These are phyloP conservation scores for Cantharis rustica DNA, from an alignment of 2,888 invertebrate species.

Conservation along the genomic window DNA sequence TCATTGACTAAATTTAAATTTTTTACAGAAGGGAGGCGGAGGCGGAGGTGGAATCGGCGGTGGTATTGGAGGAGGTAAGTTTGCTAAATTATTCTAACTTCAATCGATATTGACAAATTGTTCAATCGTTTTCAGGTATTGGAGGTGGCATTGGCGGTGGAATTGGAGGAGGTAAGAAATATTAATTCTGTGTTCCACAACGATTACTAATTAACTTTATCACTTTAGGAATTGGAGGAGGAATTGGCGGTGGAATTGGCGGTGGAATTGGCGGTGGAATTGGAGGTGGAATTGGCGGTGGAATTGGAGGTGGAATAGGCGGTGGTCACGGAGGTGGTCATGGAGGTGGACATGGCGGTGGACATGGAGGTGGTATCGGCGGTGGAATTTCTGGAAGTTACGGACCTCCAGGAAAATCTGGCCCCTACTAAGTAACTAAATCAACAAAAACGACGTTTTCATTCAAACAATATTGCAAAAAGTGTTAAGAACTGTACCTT, in stretches of 20 bases:
- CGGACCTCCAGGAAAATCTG: slow-evolving; percentile 57
- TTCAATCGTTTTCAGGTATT: background rate
- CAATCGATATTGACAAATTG: background rate
- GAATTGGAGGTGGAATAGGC: slow-evolving; percentile 26
- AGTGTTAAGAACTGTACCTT: background rate
- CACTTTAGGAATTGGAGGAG: slow-evolving; percentile 24
- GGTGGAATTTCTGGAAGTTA: slow-evolving; percentile 51
- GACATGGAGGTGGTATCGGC: slow-evolving; percentile 44
- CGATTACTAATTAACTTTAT: slow-evolving; percentile 25
- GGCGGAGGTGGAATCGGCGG: slow-evolving; percentile 31
- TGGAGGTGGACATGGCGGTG: slow-evolving; percentile 53
- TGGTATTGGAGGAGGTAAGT: slow-evolving; percentile 38
- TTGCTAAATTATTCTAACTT: background rate
- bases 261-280: slow-evolving; percentile 38
- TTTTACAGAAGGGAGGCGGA: slow-evolving; percentile 10
- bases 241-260: slow-evolving; percentile 52
- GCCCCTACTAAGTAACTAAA: slow-evolving; percentile 51
- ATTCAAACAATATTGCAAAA: background rate
- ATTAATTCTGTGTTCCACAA: background rate
- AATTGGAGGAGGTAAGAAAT: slow-evolving; percentile 50
- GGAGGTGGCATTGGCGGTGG: slow-evolving; percentile 30
- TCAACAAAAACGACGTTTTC: background rate
- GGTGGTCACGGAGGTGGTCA: slow-evolving; percentile 27
- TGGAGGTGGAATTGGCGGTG: slow-evolving; percentile 36
- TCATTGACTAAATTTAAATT: background rate